These are phyloP conservation scores for Phalangium opilio DNA, from an alignment of 2,888 invertebrate genomes.

Conservation along the genomic window DNA sequence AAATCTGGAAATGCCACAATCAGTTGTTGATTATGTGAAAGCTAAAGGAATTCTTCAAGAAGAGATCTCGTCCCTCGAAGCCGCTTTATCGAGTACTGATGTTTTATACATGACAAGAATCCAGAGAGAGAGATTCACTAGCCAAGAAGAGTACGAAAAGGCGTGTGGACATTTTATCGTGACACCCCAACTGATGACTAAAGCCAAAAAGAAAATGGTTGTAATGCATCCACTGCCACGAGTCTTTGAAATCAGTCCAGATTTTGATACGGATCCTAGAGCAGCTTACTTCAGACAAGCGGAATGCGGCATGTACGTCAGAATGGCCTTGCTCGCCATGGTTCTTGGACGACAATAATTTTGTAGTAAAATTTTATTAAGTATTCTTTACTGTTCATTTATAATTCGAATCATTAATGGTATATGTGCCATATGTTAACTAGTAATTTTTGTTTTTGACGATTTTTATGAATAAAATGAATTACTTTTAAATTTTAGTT, in stretches of 20 bases:
- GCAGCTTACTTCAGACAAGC: constrained; percentile 98
- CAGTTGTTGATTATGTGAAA: constrained; percentile 60
- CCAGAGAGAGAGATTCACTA: constrained; percentile 77
- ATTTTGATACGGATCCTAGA: constrained; percentile 88
- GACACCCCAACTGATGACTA: constrained; percentile 88
- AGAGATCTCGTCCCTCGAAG: constrained; percentile 45
- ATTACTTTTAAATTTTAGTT: no score
- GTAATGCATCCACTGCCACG: constrained; percentile 96
- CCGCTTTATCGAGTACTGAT: constrained; percentile 80
- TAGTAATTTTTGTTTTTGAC: no score
- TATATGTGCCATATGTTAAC: no score
- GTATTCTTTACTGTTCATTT: no score
- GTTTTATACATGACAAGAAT: constrained; percentile 97
- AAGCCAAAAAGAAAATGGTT: constrained; percentile 80
- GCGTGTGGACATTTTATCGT: constrained; percentile 78
- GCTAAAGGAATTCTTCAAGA: constrained; percentile 60
- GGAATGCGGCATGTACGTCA: constrained; percentile 91
- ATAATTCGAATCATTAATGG: no score
- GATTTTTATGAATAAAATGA: no score
- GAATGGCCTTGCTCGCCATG: constrained; percentile 92
- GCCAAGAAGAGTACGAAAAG: constrained; percentile 67
- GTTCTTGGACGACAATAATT: constrained; percentile 46
- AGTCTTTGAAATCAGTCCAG: constrained; percentile 81
- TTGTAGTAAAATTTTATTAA: no score
- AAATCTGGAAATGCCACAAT: constrained; percentile 76